A percentile compares a stretch with the other conserved stretches of the same genome.
Conservation (phyloP, 2,888 invertebrate species). For the Parapristionchus giblindavisi region DNA sequence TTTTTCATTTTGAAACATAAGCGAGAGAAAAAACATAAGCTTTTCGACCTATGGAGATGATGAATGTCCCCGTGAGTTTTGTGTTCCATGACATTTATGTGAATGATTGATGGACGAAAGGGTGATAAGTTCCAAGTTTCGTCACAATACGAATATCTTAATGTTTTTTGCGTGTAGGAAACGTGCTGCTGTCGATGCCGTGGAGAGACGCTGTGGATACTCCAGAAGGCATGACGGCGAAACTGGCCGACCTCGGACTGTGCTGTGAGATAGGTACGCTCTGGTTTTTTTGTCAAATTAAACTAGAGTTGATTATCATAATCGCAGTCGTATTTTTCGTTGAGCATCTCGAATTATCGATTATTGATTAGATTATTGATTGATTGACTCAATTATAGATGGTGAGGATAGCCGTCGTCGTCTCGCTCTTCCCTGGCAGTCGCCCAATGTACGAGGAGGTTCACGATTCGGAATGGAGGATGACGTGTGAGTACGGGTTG, state of each 20-base stretch:
- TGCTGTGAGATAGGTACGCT: conserved; percentile 19
- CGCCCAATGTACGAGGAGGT: conserved; percentile 33
- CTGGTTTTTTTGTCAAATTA: neutral
- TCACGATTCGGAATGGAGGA: neutral
- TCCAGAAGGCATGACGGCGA: conserved; percentile 9
- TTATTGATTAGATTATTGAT: neutral
- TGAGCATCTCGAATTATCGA: neutral
- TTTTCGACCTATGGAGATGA: too few species aligned
- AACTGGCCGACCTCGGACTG: conserved; percentile 35
- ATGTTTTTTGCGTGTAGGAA: too few species aligned
- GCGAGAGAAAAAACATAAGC: too few species aligned
- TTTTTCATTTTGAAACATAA: too few species aligned
- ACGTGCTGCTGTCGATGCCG: conserved; percentile 24
- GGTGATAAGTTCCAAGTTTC: too few species aligned
- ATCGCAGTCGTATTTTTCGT: neutral
- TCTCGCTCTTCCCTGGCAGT: conserved; percentile 39
- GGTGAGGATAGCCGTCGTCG: conserved; percentile 16
- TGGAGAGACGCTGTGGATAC: conserved; percentile 20
- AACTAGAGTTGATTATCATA: neutral
- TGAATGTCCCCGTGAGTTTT: too few species aligned
- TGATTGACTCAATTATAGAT: neutral
- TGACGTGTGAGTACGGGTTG: conserved; percentile 25
- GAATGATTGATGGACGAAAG: too few species aligned
- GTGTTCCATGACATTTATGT: too few species aligned
- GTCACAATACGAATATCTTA: neutral